Evolutionary conservation across 2,888 invertebrate genomes (phyloP).

Genomic region (Vanessa cardui): DNA sequence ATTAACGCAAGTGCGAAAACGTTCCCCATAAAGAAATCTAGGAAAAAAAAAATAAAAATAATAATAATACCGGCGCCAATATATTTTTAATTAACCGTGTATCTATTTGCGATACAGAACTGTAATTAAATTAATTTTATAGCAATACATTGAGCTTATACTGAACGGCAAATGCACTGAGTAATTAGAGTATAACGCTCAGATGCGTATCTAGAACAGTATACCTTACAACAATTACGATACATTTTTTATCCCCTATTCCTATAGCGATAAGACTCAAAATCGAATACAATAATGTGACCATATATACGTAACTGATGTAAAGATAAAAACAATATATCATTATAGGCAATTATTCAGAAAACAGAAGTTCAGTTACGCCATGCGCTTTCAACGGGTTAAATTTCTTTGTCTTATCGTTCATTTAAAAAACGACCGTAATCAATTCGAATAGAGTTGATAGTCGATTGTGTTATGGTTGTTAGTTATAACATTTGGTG

Average conservation of each 20-base stretch:
- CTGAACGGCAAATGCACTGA: slow-evolving; percentile 26
- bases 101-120: slow-evolving; percentile 13
- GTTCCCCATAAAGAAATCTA: background rate
- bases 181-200: slow-evolving; percentile 47
- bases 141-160: slow-evolving; percentile 33
- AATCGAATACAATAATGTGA: background rate
- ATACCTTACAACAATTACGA: background rate
- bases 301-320: slow-evolving; percentile 42
- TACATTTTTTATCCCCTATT: background rate
- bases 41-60: background rate
- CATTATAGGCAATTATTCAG: slow-evolving; percentile 54
- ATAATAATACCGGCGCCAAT: slow-evolving; percentile 10
- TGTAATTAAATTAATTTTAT: slow-evolving; percentile 30
- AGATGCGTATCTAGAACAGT: slow-evolving; percentile 47
- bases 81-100: slow-evolving; percentile 24
- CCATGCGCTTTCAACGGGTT: slow-evolving; percentile 37
- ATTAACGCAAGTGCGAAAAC: background rate
- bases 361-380: slow-evolving; percentile 42
- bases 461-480: background rate
- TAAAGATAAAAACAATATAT: slow-evolving; percentile 54
- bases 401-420: slow-evolving; percentile 29
- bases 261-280: background rate
- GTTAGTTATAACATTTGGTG: background rate
- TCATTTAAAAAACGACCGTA: slow-evolving; percentile 21
- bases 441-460: background rate